A percentile compares a stretch with the other conserved stretches of the same genome.
phyloP scores from a whole-genome alignment of 2,797 vertebrate genomes.

The Ambastaia sidthimunki region DNA sequence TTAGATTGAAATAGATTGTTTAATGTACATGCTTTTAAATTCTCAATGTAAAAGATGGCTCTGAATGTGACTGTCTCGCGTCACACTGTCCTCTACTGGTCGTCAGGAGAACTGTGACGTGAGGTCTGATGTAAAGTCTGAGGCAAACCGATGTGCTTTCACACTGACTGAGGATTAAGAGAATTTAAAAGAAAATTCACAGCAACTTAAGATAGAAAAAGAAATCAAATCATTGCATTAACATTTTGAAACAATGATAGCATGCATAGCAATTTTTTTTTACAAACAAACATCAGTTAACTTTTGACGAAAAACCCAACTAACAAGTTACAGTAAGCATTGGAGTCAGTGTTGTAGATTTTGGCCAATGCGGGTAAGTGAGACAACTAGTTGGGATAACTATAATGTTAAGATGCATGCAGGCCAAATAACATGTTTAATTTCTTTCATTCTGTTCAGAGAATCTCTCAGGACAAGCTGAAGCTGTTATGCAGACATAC shows the following conservation, averaged over 20 bases:
- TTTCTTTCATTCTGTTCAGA: slow-evolving; percentile 40
- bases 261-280: neutral
- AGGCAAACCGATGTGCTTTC: neutral
- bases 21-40: neutral
- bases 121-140: neutral
- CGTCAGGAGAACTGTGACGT: neutral
- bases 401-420: slow-evolving; percentile 29
- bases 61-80: neutral
- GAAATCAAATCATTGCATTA: neutral
- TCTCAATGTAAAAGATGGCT: neutral
- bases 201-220: neutral
- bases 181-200: neutral
- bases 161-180: neutral
- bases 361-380: slow-evolving; percentile 5
- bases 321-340: slow-evolving; percentile 8
- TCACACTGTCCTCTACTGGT: slow-evolving; percentile 48
- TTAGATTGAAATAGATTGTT: neutral
- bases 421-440: slow-evolving; percentile 32
- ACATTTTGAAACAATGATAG: neutral
- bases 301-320: too few relatives aligned
- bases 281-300: neutral
- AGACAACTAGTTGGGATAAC: slow-evolving; percentile 51
- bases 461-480: neutral
- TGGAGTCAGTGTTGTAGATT: slow-evolving; percentile 12
- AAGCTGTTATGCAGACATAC: neutral